phyloP scores from a whole-genome alignment of 2,797 vertebrate genomes.

The Pipistrellus kuhlii region DNA sequence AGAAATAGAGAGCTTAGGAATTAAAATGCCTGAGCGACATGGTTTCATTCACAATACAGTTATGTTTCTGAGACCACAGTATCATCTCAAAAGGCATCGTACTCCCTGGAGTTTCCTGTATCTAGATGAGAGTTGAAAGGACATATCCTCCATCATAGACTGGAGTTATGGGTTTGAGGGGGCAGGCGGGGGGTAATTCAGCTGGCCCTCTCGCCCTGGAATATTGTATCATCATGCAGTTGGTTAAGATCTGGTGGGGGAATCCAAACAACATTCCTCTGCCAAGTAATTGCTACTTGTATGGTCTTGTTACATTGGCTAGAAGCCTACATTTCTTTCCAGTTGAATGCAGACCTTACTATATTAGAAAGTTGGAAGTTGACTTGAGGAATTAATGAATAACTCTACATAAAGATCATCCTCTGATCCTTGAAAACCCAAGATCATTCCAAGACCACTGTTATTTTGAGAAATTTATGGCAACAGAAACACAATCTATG shows the following conservation, averaged over 20 bases:
- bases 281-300: not conserved
- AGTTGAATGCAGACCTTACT: not conserved
- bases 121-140: not conserved
- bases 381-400: not conserved
- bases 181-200: not conserved
- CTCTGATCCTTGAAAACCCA: slow-evolving; percentile 28
- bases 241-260: not conserved
- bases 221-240: not conserved
- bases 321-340: slow-evolving; percentile 8
- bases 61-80: slow-evolving; percentile 3
- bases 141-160: not conserved
- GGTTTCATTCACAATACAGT: not conserved
- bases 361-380: slow-evolving; percentile 57
- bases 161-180: not conserved
- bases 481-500: not conserved
- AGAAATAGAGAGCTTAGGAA: not conserved
- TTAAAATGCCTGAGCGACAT: not conserved
- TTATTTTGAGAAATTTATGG: slow-evolving; percentile 18
- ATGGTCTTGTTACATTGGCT: not conserved
- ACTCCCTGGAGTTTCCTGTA: not conserved
- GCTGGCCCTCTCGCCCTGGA: not conserved
- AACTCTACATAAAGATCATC: not conserved
- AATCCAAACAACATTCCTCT: slow-evolving; percentile 32
- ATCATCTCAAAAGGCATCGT: not conserved
- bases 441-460: not conserved